Evolutionary conservation across 2,888 invertebrate species (phyloP), one percentile per base, ranked within the genome.

Genomic region (Euclidia mi): DNA sequence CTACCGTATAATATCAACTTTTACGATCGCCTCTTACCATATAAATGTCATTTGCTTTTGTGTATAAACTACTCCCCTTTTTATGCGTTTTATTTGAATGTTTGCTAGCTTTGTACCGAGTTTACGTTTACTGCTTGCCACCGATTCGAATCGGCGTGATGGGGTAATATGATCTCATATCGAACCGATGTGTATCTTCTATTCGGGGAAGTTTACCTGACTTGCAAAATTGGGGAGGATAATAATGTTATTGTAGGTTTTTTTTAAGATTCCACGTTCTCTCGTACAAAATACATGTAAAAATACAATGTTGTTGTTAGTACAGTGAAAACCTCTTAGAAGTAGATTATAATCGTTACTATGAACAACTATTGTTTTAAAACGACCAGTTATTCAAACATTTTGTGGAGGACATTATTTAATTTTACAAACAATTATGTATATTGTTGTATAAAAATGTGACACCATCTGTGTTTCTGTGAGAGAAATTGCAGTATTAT

Each of bases 31-130:
- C 70, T 76, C 65, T 76, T 76, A 71, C 71, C 74, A 76, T 76
- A 76, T 70, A 76, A 73, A 76, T 73, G 74, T 76, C 75, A 71
- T 74, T 74, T 73, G 73, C 69, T 76, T 76, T 73, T 76, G 71
- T 74, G 67, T 71, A 76, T 76, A 76, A 74, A 74, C 73, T 74
- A 74, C 61, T 71, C 71, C 66, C 69, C 71, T 73, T 74, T 74
- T 74, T 74, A 73, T 74, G 58, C 59, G 65, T 74, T 73, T 73
- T 74, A 74, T 74, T 69, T 46, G 64, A 69, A 73, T 74, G 71
- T 73, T 71, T 74, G 73, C 66, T 60, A 58, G 73, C 71, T 71
- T 73, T 64, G 73, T 64, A 58, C 71, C 44, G 64, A 65, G 56
- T 74, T 66, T 57, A 66, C 69, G 58, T 67, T 73, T 71, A 73